Percentiles rank a stretch among this genome's conserved stretches.
Evolutionary conservation across 2,113 vertebrate species (phyloP).

Genomic region (Stomatorhinus ivindoensis): DNA sequence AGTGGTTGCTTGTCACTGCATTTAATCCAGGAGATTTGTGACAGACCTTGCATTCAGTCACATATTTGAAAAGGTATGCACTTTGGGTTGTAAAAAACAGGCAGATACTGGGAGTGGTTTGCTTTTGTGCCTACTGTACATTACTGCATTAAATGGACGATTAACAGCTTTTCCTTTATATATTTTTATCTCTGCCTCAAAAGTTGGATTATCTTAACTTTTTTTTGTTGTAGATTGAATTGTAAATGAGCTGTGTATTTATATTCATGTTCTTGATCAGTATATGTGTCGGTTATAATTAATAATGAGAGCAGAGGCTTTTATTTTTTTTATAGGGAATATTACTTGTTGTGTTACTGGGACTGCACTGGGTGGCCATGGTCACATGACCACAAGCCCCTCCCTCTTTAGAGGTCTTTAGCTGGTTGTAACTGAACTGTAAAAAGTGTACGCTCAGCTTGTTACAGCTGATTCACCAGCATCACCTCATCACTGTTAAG

Average conservation of each 20-base stretch:
- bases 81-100: neutral
- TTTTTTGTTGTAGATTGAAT: constrained; percentile 32
- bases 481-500: neutral
- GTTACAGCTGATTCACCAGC: constrained; percentile 3
- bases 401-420: neutral
- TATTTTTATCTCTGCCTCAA: constrained; percentile 41
- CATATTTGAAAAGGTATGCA: constrained; percentile 1
- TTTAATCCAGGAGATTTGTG: neutral
- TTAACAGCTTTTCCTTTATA: constrained; percentile 46
- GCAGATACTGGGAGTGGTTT: neutral
- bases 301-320: neutral
- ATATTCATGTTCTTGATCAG: constrained; percentile 37
- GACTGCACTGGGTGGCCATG: neutral
- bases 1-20: neutral
- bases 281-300: constrained; percentile 8
- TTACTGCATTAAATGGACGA: constrained; percentile 55
- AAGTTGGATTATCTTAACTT: constrained; percentile 40
- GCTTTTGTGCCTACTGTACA: constrained; percentile 46
- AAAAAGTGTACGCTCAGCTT: neutral
- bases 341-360: neutral
- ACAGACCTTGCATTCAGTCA: neutral
- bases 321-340: neutral
- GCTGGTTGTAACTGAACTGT: neutral
- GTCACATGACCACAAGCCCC: neutral
- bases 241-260: constrained; percentile 50